These are phyloP conservation scores for Scaeva pyrastri DNA, from an alignment of 2,888 invertebrate genomes.

Conservation along the genomic window DNA sequence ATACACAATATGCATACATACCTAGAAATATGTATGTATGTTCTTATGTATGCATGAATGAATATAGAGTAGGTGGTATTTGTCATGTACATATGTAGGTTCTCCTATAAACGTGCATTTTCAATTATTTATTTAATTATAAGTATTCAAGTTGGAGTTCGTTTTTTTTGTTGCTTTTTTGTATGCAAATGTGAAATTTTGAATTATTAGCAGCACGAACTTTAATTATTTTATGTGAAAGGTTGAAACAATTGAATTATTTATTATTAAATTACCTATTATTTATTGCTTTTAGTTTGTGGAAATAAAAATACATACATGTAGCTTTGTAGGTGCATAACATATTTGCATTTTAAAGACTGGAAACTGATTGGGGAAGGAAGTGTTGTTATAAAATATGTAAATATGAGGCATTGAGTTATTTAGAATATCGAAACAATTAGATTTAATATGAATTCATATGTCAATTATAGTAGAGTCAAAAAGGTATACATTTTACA, in stretches of 20 bases:
- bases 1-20: too few relatives aligned
- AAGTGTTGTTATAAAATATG: background rate
- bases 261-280: slow-evolving; percentile 18
- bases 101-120: background rate
- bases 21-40: too few relatives aligned
- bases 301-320: background rate
- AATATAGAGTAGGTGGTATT: too few relatives aligned
- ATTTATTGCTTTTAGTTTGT: background rate
- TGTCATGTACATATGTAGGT: background rate
- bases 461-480: too few relatives aligned
- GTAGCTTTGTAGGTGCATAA: too few relatives aligned
- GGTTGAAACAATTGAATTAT: slow-evolving; percentile 16
- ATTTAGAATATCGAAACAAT: background rate
- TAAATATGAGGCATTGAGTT: background rate
- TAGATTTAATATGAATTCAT: too few relatives aligned
- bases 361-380: background rate
- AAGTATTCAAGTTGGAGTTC: background rate
- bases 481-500: too few relatives aligned
- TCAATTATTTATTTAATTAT: slow-evolving; percentile 16
- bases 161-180: background rate
- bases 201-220: slow-evolving; percentile 13
- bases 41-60: too few relatives aligned
- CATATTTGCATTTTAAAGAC: slow-evolving; percentile 17
- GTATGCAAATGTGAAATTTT: slow-evolving; percentile 16
- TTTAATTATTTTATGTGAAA: slow-evolving; percentile 6